These are phyloP conservation scores for Eulemur mongoz DNA, from an alignment of 2,797 vertebrate species.

Conservation along the genomic window DNA sequence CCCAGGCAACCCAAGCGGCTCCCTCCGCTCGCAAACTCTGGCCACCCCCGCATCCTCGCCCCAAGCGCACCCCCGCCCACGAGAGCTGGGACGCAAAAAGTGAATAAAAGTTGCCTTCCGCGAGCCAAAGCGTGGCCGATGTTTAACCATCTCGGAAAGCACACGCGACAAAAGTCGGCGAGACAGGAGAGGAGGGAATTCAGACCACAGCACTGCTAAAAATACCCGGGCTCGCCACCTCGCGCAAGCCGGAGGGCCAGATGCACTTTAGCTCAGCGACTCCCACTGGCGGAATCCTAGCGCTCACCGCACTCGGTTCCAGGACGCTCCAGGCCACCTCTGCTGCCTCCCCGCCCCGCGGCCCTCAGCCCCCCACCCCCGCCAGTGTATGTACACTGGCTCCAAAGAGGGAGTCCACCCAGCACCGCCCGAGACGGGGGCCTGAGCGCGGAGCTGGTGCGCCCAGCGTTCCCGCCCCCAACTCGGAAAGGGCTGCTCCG, in stretches of 20 bases:
- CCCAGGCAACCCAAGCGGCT: background rate
- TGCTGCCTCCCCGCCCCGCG: background rate
- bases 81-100: background rate
- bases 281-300: slow-evolving; percentile 38
- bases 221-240: slow-evolving; percentile 29
- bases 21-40: background rate
- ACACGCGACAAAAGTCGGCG: background rate
- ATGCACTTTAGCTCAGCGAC: slow-evolving; percentile 65
- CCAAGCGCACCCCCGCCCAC: background rate
- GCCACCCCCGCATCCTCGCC: background rate
- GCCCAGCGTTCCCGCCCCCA: background rate
- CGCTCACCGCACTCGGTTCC: background rate
- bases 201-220: background rate
- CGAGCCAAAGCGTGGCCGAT: background rate
- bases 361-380: background rate
- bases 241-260: background rate
- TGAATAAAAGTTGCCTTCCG: slow-evolving; percentile 52
- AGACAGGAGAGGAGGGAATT: background rate
- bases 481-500: background rate
- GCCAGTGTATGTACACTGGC: background rate
- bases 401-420: background rate
- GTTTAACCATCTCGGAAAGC: background rate
- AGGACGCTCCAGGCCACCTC: background rate
- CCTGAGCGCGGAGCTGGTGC: accelerated
- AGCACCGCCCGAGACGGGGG: background rate